Base-by-base conservation (phyloP, 2,797 vertebrate genomes). In the Centroberyx gerrardi region DNA sequence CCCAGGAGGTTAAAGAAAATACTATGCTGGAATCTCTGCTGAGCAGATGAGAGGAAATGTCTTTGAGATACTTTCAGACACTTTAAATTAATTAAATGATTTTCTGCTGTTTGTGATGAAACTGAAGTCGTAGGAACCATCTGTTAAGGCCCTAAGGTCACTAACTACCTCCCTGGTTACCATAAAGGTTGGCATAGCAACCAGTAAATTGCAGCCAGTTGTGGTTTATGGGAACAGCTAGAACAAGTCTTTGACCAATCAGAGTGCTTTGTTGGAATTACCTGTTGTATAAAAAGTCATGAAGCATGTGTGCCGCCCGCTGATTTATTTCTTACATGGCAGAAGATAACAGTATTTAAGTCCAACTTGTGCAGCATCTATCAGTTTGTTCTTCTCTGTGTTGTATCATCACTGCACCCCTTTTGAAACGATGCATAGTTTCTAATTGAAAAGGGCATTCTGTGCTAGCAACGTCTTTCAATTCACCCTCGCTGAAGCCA, bases 401-500 rank as follows among this genome's bases (percentile, higher is more conserved):
- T 55, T 28, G 22, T 12, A 44, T 15, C 60, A 46, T 18, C 5
- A 62, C 8, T 44, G 22, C 60, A 29, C 27, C 31, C 22, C 55
- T n/a, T 33, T 38, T 4, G 2, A 38, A 72, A 49, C 0, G 9
- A 44, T 58, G 61, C 28, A 38, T 18, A 28, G 54, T 38, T 36
- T 70, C 74, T 76, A 70, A 86, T 76, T 80, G 79, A 81, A 59
- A 76, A 80, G 75, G 63, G 36, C 67, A 49, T 38, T n/a, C 22
- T 54, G 17, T 22, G 49, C 62, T 22, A 14, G 54, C 61, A 56
- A 53, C 76, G 64, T 58, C 84, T 88, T 91, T 91, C 72, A 86
- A 88, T 81, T 87, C 58, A 44, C 62, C 70, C 73, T 77, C 31
- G 61, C 62, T 75, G 86, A 68, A 72, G 81, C 76, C 70, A 55